phyloP scores from a whole-genome alignment of 2,113 vertebrate genomes.

The Oncorhynchus masou region DNA sequence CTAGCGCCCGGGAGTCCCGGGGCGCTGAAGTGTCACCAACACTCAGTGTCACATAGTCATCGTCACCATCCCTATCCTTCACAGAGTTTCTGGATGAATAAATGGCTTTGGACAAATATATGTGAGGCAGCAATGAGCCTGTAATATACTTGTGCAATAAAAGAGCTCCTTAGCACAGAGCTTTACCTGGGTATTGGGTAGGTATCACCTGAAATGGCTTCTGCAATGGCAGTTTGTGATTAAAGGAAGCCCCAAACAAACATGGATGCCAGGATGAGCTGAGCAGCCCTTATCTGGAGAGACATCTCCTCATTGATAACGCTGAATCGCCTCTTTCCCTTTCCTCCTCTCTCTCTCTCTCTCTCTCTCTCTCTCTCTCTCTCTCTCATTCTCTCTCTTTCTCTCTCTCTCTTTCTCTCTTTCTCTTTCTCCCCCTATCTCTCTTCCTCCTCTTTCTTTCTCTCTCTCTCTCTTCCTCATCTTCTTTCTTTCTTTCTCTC shows the following conservation, averaged over 20 bases:
- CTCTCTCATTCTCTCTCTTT: too few species aligned
- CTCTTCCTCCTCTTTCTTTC: too few species aligned
- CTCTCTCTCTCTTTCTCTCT: too few species aligned
- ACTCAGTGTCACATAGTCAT: constrained; percentile 63
- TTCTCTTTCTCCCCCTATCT: fast-evolving
- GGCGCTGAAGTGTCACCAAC: constrained; percentile 69
- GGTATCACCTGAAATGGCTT: neutral
- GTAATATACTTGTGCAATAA: too few species aligned
- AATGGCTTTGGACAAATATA: too few species aligned
- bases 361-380: neutral
- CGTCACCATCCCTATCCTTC: too few species aligned
- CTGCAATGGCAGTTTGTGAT: neutral
- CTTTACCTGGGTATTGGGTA: too few species aligned
- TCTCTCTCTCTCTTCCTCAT: too few species aligned
- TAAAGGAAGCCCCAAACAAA: neutral
- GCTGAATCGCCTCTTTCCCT: neutral
- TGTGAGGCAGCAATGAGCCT: too few species aligned
- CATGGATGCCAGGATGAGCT: neutral
- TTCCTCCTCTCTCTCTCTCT: neutral
- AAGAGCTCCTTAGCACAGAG: too few species aligned
- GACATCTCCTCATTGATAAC: neutral
- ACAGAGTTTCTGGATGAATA: too few species aligned
- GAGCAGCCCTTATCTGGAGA: neutral
- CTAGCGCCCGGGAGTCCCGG: constrained; percentile 65
- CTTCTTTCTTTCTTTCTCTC: too few species aligned